A percentile compares a stretch with the other conserved stretches of the same genome.
Conservation (phyloP, 2,888 invertebrate genomes). For the Sisyra terminalis region DNA sequence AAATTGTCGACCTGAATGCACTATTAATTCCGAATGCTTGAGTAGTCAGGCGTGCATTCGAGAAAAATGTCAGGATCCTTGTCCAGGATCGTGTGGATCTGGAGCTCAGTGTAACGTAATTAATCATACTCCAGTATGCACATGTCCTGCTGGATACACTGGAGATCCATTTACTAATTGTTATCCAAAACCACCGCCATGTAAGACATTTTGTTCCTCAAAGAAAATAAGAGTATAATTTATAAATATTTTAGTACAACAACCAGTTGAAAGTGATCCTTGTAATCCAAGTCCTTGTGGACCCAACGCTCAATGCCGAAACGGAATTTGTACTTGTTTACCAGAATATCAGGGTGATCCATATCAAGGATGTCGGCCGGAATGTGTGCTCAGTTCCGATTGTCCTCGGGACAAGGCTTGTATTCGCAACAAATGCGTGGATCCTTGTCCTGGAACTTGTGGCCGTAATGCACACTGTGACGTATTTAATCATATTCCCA, state of each 20-base stretch:
- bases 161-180: slow-evolving; percentile 72
- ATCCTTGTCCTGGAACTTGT: slow-evolving; percentile 62
- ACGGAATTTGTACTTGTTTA: slow-evolving; percentile 57
- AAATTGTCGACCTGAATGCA: slow-evolving; percentile 69
- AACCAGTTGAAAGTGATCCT: slow-evolving; percentile 26
- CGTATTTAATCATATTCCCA: slow-evolving; percentile 58
- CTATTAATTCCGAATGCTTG: slow-evolving; percentile 65
- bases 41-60: slow-evolving; percentile 65
- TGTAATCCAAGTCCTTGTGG: slow-evolving; percentile 49
- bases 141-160: slow-evolving; percentile 51
- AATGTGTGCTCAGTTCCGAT: slow-evolving; percentile 45
- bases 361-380: slow-evolving; percentile 35
- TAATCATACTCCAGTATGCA: slow-evolving; percentile 70
- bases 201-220: not conserved
- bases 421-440: slow-evolving; percentile 46
- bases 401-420: slow-evolving; percentile 49
- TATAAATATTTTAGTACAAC: slow-evolving; percentile 9
- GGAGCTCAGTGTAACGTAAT: slow-evolving; percentile 64
- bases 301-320: slow-evolving; percentile 43
- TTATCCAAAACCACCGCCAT: slow-evolving; percentile 27
- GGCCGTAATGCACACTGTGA: slow-evolving; percentile 58
- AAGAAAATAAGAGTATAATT: too few relatives aligned
- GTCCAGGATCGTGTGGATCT: slow-evolving; percentile 63
- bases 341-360: slow-evolving; percentile 49
- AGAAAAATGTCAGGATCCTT: slow-evolving; percentile 68